phyloP scores from a whole-genome alignment of 2,797 vertebrate species.

The Ctenosaura bakeri region DNA sequence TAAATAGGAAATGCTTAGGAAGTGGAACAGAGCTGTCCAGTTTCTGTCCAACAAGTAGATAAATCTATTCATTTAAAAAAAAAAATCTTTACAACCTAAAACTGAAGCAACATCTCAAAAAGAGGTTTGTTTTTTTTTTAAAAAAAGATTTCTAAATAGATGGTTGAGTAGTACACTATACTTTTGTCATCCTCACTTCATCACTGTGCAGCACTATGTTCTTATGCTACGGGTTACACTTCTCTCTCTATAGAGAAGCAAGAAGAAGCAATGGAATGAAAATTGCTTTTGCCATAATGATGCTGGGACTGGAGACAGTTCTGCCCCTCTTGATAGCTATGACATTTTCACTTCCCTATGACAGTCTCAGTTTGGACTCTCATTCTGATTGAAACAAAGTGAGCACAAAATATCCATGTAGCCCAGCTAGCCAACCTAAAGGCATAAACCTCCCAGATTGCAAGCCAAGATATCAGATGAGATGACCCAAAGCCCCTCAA shows the following conservation, averaged over 20 bases:
- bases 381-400: neutral
- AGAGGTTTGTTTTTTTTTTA: neutral
- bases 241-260: neutral
- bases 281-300: neutral
- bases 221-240: neutral
- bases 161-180: neutral
- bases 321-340: neutral
- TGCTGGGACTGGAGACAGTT: neutral
- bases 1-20: neutral
- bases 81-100: neutral
- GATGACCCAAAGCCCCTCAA: slow-evolving; percentile 27
- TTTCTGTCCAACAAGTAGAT: neutral
- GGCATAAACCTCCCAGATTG: neutral
- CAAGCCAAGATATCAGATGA: neutral
- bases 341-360: neutral
- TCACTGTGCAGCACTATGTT: neutral
- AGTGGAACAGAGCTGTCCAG: neutral
- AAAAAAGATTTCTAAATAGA: neutral
- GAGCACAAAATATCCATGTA: neutral
- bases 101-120: neutral
- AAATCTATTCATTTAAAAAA: neutral
- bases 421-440: too few relatives aligned
- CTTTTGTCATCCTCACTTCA: neutral
- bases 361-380: too few relatives aligned
- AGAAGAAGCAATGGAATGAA: neutral